Conservation (phyloP, 2,113 vertebrate species). For the Atlantisia rogersi region DNA sequence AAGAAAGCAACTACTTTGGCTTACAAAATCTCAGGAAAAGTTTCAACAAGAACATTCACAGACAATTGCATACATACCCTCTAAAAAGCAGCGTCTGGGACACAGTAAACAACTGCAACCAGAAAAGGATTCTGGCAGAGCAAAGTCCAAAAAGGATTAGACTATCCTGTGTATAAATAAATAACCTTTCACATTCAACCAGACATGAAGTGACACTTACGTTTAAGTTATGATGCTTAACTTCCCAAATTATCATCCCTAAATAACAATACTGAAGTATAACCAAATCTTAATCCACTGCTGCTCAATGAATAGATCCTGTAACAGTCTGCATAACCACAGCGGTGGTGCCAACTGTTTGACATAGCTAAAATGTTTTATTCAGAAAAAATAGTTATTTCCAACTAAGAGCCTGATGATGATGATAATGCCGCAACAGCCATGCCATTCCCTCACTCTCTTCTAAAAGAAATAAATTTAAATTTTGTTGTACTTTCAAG, state of each 20-base stretch:
- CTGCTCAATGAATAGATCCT: background rate
- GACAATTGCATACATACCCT: background rate
- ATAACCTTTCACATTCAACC: background rate
- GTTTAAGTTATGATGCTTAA: background rate
- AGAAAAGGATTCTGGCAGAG: background rate
- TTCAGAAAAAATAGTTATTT: background rate
- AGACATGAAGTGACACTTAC: background rate
- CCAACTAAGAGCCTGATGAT: background rate
- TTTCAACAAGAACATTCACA: background rate
- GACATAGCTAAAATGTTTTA: background rate
- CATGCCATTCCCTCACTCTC: background rate
- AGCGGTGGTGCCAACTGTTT: background rate
- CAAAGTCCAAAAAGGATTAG: background rate
- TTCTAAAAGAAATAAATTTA: background rate
- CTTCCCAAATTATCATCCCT: background rate
- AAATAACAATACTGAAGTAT: background rate
- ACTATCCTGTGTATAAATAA: background rate
- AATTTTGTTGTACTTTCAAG: background rate
- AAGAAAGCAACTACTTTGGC: background rate
- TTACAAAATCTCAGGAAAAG: background rate
- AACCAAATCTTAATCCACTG: background rate
- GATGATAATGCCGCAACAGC: background rate
- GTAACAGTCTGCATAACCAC: fast-evolving
- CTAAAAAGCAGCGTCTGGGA: background rate
- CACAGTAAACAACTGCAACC: background rate